A percentile compares a stretch with the other conserved stretches of the same genome.
phyloP scores from a whole-genome alignment of 2,113 vertebrate genomes.

The Maccullochella peelii region DNA sequence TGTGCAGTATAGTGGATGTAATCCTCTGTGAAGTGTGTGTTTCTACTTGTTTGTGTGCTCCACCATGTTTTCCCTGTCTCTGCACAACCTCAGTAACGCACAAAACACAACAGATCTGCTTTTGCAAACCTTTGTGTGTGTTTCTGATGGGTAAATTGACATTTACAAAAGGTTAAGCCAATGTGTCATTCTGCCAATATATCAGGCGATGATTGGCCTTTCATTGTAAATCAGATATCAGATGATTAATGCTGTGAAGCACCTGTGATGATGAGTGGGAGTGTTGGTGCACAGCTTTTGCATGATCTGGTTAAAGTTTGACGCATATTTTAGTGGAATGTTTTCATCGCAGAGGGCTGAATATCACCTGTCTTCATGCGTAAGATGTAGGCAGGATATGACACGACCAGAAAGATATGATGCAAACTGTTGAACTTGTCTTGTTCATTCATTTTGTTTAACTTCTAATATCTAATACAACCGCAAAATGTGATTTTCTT shows the following conservation, averaged over 20 bases:
- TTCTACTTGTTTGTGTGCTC: background rate
- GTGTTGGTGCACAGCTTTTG: background rate
- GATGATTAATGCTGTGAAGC: background rate
- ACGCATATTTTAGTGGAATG: no score
- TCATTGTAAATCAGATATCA: background rate
- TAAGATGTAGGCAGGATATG: no score
- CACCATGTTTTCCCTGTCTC: background rate
- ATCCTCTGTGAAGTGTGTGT: background rate
- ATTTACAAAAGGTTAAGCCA: background rate
- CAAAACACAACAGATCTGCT: background rate
- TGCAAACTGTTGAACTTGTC: no score
- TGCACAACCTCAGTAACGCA: background rate
- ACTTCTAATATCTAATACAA: no score
- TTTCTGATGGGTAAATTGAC: background rate
- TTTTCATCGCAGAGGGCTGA: no score
- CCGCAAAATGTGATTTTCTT: no score
- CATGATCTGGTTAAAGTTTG: no score
- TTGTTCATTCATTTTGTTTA: no score
- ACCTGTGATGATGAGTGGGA: background rate
- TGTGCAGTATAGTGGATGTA: rapidly evolving
- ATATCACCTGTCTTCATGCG: no score
- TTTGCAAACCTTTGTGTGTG: background rate
- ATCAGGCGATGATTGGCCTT: background rate
- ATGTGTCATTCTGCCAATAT: background rate
- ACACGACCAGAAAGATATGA: no score